A percentile compares a stretch with the other conserved stretches of the same genome.
Conservation (phyloP, 2,888 invertebrate genomes). For the Dendrolimus houi region DNA sequence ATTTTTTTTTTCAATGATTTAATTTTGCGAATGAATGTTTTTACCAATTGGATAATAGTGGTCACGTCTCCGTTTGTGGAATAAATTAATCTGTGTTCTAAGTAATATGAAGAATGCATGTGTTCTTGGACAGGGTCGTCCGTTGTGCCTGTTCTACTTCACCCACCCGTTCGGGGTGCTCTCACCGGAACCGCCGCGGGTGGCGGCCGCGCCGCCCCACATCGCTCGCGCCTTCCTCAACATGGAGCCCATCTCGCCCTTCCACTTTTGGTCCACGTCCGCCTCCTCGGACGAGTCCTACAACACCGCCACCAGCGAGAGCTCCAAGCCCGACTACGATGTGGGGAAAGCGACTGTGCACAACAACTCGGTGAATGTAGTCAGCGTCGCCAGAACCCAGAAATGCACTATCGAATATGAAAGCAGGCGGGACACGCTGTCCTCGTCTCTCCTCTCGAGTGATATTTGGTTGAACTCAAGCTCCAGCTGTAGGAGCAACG, state of each 20-base stretch:
- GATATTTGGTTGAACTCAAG: constrained; percentile 45
- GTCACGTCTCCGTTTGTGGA: too few relatives aligned
- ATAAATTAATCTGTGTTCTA: not conserved
- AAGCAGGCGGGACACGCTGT: constrained; percentile 29
- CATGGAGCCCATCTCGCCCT: constrained; percentile 43
- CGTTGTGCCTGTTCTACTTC: constrained; percentile 75
- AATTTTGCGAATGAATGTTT: too few relatives aligned
- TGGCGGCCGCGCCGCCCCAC: constrained; percentile 33
- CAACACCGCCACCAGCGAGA: constrained; percentile 16
- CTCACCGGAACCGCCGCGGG: constrained; percentile 59
- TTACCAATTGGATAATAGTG: too few relatives aligned
- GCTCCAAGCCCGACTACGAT: constrained; percentile 20
- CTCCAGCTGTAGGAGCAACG: constrained; percentile 27
- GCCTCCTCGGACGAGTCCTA: constrained; percentile 27
- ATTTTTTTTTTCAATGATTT: too few relatives aligned
- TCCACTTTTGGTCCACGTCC: constrained; percentile 28
- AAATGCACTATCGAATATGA: constrained; percentile 24
- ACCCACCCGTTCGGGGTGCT: constrained; percentile 74
- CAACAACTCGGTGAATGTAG: constrained; percentile 25
- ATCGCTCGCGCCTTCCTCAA: constrained; percentile 39
- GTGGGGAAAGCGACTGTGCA: constrained; percentile 33
- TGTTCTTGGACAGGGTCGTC: constrained; percentile 42
- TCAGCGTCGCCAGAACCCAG: constrained; percentile 21
- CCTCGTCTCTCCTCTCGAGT: constrained; percentile 43
- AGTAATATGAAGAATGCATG: not conserved